Percentiles rank a stretch among this genome's conserved stretches.
Evolutionary conservation across 1,140 invertebrate genomes (phyloP).

Genomic region (Catajapyx aquilonaris): DNA sequence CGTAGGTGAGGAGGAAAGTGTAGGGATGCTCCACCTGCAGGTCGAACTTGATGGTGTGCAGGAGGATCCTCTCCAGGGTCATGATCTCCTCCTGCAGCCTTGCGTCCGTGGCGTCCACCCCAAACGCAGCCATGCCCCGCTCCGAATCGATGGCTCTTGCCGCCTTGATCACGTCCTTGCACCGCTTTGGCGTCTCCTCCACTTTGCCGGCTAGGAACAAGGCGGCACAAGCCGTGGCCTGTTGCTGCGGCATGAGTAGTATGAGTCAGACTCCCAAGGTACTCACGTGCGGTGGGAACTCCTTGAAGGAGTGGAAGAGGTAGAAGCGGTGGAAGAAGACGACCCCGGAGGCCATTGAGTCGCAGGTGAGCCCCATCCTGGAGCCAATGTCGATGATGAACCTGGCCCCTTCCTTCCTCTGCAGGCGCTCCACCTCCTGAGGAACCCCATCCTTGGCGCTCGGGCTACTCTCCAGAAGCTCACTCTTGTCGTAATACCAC

Average conservation of each 20-base stretch:
- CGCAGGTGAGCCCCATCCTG: slow-evolving; percentile 83
- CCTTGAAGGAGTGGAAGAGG: slow-evolving; percentile 93
- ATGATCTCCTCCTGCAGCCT: slow-evolving; percentile 74
- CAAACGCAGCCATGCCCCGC: slow-evolving; percentile 69
- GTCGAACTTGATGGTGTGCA: slow-evolving; percentile 99
- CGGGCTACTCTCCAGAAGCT: slow-evolving; percentile 67
- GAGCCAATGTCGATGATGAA: slow-evolving; percentile 86
- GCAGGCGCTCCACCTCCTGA: slow-evolving; percentile 60
- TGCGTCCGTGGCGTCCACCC: slow-evolving; percentile 58
- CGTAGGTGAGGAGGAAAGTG: slow-evolving; percentile 81
- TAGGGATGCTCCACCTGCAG: slow-evolving; percentile 96
- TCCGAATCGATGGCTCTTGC: slow-evolving; percentile 60
- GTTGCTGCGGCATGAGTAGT: slow-evolving; percentile 13
- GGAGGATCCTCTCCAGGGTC: slow-evolving; percentile 84
- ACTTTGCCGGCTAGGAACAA: slow-evolving; percentile 95
- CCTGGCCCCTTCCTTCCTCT: slow-evolving; percentile 54
- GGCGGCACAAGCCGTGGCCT: slow-evolving; percentile 92
- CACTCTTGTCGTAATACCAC: slow-evolving; percentile 92
- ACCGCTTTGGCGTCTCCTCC: slow-evolving; percentile 98
- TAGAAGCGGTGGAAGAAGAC: slow-evolving; percentile 98
- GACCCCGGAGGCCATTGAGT: slow-evolving; percentile 93
- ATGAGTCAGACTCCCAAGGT: no score
- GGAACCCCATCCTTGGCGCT: slow-evolving; percentile 68
- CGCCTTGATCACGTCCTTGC: slow-evolving; percentile 87
- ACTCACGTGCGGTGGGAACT: slow-evolving; percentile 82